Percentiles rank a stretch among this genome's conserved stretches.
Conservation (phyloP, 2,797 vertebrate genomes). For the Dicrostonyx torquatus region DNA sequence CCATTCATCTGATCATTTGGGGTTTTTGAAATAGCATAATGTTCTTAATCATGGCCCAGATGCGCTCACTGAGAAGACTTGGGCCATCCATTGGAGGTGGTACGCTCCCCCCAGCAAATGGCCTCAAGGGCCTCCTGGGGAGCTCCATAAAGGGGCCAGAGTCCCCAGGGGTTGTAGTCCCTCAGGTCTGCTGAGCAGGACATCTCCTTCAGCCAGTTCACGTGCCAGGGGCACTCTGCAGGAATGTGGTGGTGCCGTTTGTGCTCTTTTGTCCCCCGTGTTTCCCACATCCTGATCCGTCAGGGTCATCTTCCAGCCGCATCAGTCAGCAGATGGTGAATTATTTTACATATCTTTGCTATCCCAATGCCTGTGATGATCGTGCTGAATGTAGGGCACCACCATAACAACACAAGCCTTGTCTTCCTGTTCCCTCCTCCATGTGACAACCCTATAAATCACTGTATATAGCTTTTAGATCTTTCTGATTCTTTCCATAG, state of each 20-base stretch:
- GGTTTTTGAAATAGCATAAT: slow-evolving; percentile 66
- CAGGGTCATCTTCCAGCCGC: slow-evolving; percentile 1
- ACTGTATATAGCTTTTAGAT: neutral
- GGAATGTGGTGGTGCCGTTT: neutral
- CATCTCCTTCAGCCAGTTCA: neutral
- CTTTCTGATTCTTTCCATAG: neutral
- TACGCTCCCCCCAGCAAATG: neutral
- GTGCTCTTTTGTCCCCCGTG: neutral
- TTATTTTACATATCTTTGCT: slow-evolving; percentile 25
- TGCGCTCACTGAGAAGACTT: neutral
- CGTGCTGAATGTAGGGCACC: neutral
- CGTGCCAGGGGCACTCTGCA: rapidly evolving
- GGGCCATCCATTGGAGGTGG: neutral
- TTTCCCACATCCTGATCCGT: neutral
- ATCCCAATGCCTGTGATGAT: neutral
- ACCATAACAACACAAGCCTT: neutral
- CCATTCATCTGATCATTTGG: slow-evolving; percentile 26
- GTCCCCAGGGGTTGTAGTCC: neutral
- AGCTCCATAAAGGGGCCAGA: neutral
- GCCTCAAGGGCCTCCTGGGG: neutral
- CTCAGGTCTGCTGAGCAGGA: neutral
- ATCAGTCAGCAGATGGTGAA: neutral
- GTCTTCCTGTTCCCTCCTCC: neutral
- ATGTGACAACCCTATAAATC: neutral
- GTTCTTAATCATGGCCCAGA: slow-evolving; percentile 50